A percentile compares a stretch with the other conserved stretches of the same genome.
Conservation (phyloP, 2,888 invertebrate genomes). For the Balanococcus diminutus region DNA sequence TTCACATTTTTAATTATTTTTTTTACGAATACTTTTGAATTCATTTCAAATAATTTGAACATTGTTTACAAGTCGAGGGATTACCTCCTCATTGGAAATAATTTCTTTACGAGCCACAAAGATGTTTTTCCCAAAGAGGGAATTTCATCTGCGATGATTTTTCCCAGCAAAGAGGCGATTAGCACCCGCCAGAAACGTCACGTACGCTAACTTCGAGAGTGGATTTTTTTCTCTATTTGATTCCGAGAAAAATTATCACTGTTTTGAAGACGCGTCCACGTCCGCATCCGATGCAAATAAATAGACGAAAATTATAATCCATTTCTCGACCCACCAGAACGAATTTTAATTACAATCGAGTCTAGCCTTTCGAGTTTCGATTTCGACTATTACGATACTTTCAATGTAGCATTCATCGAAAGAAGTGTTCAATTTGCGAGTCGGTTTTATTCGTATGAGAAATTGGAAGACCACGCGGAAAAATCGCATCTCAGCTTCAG, state of each 20-base stretch:
- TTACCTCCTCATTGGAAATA: too few species aligned
- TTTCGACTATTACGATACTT: neutral
- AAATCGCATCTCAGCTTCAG: neutral
- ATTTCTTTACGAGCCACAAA: neutral
- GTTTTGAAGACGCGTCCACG: neutral
- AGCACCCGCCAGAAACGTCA: neutral
- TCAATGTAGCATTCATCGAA: neutral
- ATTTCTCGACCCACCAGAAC: conserved; percentile 31
- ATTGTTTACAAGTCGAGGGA: too few species aligned
- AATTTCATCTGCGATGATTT: neutral
- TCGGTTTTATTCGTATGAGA: neutral
- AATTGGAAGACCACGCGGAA: neutral
- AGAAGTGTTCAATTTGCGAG: neutral
- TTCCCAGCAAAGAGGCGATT: neutral
- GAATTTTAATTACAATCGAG: neutral
- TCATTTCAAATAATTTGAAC: too few species aligned
- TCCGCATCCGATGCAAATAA: neutral
- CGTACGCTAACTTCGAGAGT: too few species aligned
- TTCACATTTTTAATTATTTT: too few species aligned
- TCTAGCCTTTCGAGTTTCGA: too few species aligned
- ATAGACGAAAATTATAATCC: conserved; percentile 15
- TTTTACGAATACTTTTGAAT: too few species aligned
- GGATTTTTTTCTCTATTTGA: neutral
- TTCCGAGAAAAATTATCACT: neutral
- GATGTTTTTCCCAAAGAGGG: neutral